phyloP scores from a whole-genome alignment of 2,113 vertebrate genomes.

The Taxidea taxus region DNA sequence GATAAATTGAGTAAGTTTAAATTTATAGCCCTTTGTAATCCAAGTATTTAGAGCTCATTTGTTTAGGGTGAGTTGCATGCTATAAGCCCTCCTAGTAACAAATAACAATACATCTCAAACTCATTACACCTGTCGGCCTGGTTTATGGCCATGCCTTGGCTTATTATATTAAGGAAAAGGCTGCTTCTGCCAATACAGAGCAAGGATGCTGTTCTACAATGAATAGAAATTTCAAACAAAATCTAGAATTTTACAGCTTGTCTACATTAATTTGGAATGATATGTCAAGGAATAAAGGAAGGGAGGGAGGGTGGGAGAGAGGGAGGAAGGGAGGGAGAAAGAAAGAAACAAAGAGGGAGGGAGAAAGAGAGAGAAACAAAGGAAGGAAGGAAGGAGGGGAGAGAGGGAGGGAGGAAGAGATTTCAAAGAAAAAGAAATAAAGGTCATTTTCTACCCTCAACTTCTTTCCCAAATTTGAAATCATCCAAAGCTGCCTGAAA shows the following conservation, averaged over 20 bases:
- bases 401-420: background rate
- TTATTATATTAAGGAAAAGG: slow-evolving; percentile 5
- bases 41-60: slow-evolving; percentile 26
- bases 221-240: slow-evolving; percentile 49
- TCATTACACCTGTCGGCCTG: slow-evolving; percentile 26
- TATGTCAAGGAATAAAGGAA: background rate
- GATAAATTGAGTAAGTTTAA: background rate
- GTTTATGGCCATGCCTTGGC: background rate
- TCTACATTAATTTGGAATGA: slow-evolving; percentile 35
- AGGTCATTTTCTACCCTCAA: background rate
- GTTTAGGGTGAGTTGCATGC: background rate
- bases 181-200: background rate
- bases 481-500: slow-evolving; percentile 4
- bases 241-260: slow-evolving; percentile 51
- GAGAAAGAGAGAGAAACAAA: background rate
- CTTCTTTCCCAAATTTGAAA: slow-evolving; percentile 19
- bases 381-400: background rate
- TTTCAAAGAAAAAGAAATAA: background rate
- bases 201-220: background rate
- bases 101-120: slow-evolving; percentile 53
- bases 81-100: slow-evolving; percentile 6
- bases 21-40: slow-evolving; percentile 28
- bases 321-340: background rate
- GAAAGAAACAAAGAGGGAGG: background rate
- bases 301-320: background rate